Conservation (phyloP, 2,888 invertebrate genomes). For the Oithona nana region DNA sequence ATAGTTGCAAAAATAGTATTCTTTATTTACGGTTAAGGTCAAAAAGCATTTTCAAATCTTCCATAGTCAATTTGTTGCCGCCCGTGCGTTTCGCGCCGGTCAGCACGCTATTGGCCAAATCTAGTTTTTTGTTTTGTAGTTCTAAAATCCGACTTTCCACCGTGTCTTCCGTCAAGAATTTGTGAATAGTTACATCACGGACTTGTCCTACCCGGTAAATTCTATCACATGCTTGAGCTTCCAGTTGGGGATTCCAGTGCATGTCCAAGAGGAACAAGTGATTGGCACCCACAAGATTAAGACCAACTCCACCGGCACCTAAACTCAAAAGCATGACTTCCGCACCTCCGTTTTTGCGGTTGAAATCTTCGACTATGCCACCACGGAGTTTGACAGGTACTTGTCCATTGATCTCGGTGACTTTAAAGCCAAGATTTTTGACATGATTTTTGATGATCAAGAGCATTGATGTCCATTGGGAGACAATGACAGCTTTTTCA, state of each 20-base stretch:
- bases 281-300: slow-evolving; percentile 80
- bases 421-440: slow-evolving; percentile 32
- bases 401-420: slow-evolving; percentile 50
- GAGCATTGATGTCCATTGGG: slow-evolving; percentile 76
- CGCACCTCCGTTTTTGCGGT: slow-evolving; percentile 38
- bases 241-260: slow-evolving; percentile 94
- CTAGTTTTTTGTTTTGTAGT: slow-evolving; percentile 58
- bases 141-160: slow-evolving; percentile 67
- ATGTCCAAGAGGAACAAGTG: slow-evolving; percentile 74
- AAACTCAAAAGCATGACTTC: slow-evolving; percentile 58
- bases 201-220: slow-evolving; percentile 39
- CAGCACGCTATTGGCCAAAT: slow-evolving; percentile 54
- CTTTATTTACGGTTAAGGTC: slow-evolving; percentile 22
- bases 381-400: slow-evolving; percentile 51
- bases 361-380: slow-evolving; percentile 48
- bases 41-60: slow-evolving; percentile 42
- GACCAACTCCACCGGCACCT: slow-evolving; percentile 81
- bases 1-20: too few relatives aligned
- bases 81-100: slow-evolving; percentile 38
- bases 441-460: slow-evolving; percentile 49
- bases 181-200: slow-evolving; percentile 19
- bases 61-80: slow-evolving; percentile 50
- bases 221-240: slow-evolving; percentile 81
- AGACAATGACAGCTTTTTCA: slow-evolving; percentile 67
- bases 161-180: slow-evolving; percentile 62